Percentiles rank a stretch among this genome's conserved stretches.
Evolutionary conservation across 2,888 invertebrate genomes (phyloP).

Genomic region (Trichacis sp.): DNA sequence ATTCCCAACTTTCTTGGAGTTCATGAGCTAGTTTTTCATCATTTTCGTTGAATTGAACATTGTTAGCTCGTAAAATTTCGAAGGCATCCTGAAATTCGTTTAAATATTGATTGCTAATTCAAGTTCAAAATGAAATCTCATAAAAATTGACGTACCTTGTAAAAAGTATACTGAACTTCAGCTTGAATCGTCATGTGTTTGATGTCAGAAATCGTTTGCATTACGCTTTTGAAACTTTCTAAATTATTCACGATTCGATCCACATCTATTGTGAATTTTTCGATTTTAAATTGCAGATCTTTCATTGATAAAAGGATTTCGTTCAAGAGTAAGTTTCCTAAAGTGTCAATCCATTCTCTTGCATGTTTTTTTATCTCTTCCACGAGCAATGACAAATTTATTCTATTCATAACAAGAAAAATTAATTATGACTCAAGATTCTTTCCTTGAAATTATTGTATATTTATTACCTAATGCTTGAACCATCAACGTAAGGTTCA

Average conservation of each 20-base stretch:
- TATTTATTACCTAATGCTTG: slow-evolving; percentile 72
- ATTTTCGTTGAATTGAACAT: slow-evolving; percentile 74
- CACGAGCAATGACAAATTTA: slow-evolving; percentile 81
- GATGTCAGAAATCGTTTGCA: slow-evolving; percentile 84
- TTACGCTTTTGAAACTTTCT: slow-evolving; percentile 85
- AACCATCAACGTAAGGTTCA: slow-evolving; percentile 75
- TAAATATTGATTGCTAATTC: neutral
- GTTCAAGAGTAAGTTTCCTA: slow-evolving; percentile 78
- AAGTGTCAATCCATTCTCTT: slow-evolving; percentile 81
- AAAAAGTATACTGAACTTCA: slow-evolving; percentile 79
- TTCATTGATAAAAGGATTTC: slow-evolving; percentile 79
- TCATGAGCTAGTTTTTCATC: slow-evolving; percentile 73
- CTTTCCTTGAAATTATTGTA: no score
- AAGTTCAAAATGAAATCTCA: neutral
- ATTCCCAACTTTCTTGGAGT: slow-evolving; percentile 79
- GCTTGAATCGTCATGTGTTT: slow-evolving; percentile 82
- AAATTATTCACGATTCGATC: slow-evolving; percentile 83
- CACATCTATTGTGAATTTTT: slow-evolving; percentile 76
- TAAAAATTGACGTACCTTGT: slow-evolving; percentile 49
- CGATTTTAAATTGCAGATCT: slow-evolving; percentile 77
- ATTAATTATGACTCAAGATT: neutral
- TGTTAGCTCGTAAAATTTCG: slow-evolving; percentile 79
- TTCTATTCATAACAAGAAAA: slow-evolving; percentile 57
- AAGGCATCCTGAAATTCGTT: slow-evolving; percentile 79
- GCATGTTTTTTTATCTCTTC: slow-evolving; percentile 80